Evolutionary conservation across 2,797 vertebrate species (phyloP).

Genomic region (Anas capensis): DNA sequence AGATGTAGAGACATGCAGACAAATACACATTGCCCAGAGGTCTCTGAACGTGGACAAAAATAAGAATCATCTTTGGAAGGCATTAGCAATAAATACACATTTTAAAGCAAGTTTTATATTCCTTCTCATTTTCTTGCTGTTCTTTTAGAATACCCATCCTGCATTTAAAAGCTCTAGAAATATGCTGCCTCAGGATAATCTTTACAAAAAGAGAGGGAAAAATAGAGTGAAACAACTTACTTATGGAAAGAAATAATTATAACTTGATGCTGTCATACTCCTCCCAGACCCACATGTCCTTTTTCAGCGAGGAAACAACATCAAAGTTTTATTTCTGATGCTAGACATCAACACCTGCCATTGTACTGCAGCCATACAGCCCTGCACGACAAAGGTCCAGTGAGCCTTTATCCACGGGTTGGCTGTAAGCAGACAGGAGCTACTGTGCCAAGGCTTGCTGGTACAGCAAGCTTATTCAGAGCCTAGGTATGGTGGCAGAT

Average conservation of each 20-base stretch:
- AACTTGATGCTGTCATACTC: not conserved
- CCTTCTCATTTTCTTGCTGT: not conserved
- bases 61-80: not conserved
- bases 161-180: not conserved
- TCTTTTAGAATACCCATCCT: not conserved
- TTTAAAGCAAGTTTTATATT: not conserved
- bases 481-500: not conserved
- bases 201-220: not conserved
- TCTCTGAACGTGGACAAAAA: not conserved
- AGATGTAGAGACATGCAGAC: not conserved
- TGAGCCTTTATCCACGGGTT: not conserved
- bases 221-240: not conserved
- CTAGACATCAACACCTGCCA: not conserved
- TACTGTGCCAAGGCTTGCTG: not conserved
- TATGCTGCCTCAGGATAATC: not conserved
- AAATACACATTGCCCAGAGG: not conserved
- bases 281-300: not conserved
- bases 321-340: rapidly evolving
- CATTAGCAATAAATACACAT: not conserved
- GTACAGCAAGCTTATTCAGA: not conserved
- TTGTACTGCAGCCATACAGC: not conserved
- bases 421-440: not conserved
- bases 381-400: rapidly evolving
- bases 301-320: not conserved
- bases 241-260: not conserved